These are phyloP conservation scores for Drosophila nannoptera DNA, from an alignment of 1,140 invertebrate species.

Conservation along the genomic window DNA sequence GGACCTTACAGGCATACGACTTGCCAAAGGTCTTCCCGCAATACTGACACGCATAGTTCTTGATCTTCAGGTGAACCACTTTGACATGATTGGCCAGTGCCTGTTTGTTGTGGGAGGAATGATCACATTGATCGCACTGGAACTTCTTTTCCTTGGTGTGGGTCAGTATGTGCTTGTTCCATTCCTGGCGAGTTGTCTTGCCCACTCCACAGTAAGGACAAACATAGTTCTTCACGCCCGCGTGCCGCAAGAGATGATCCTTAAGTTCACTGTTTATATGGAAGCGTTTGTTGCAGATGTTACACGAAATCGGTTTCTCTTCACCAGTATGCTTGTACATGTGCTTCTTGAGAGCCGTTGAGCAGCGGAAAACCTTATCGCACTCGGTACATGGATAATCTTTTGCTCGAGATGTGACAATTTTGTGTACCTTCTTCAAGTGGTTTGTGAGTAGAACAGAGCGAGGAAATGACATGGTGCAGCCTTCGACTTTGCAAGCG, in stretches of 20 bases:
- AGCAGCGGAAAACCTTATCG: constrained; percentile 75
- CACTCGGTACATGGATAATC: constrained; percentile 64
- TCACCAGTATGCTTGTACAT: constrained; percentile 82
- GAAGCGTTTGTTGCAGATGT: constrained; percentile 80
- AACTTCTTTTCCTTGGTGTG: constrained; percentile 75
- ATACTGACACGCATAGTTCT: constrained; percentile 73
- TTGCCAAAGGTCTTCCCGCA: constrained; percentile 77
- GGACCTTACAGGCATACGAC: constrained; percentile 70
- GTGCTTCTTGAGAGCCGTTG: constrained; percentile 79
- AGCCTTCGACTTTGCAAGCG: constrained; percentile 66
- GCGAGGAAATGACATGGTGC: constrained; percentile 64
- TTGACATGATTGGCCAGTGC: constrained; percentile 70
- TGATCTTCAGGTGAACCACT: constrained; percentile 75
- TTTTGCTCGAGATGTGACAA: constrained; percentile 48
- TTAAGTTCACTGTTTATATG: constrained; percentile 67
- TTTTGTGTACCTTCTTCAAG: constrained; percentile 70
- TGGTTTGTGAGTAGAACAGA: constrained; percentile 66
- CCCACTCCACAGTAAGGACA: constrained; percentile 75
- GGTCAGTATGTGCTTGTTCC: constrained; percentile 73
- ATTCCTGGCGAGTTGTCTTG: constrained; percentile 73
- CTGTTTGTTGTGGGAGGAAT: constrained; percentile 73
- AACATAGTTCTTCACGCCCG: constrained; percentile 74
- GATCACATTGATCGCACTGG: constrained; percentile 67
- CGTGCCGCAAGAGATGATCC: constrained; percentile 71
- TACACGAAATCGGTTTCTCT: constrained; percentile 81